Base-by-base conservation (phyloP, 2,888 invertebrate species). In the Helleia helle region DNA sequence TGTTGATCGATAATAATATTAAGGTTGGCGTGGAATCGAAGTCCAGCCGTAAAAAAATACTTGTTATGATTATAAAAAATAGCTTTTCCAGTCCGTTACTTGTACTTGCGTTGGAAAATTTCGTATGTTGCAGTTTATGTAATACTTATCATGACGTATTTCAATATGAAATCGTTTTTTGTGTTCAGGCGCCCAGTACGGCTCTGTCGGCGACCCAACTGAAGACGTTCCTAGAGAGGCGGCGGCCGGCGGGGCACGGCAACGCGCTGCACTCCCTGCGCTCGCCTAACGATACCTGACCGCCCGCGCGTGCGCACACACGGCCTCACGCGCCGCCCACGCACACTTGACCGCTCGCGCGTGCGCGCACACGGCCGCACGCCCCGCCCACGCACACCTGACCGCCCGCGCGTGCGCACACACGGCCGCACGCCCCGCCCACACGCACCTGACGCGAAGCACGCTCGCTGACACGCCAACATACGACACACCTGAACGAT, bases 201-300 rank as follows among this genome's bases (percentile, higher is more conserved):
- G 54, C 62, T 34, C 52, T 84, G 22, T 76, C 80, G 3, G 67
- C 70, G 26, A 60, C 58, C 11, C 83, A 81, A 48, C 62, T 84
- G 42, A 73, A 75, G 58, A 81, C 80, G 41, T 84, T 84, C 67
- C 59, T 84, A 29, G 83, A 84, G 51, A 67, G 83, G 24, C 75
- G 83, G 42, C 69, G 83, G 39, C 83, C 83, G 12, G 63, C 79
- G n/a, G 79, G 81, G 0, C 74, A 71, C 56, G 66, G 70, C 47
- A 67, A 65, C 56, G 70, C 70, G 22, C 55, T 74, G 25, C 71
- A 66, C 53, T 56, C 75, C 29, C 59, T 75, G 45, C 75, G 77
- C 26, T 77, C 80, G 27, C 83, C 80, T 24, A 62, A 61, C 56
- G 81, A 80, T 58, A 71, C 80, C 49, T 80, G 79, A 81, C 65